A percentile compares a stretch with the other conserved stretches of the same genome.
Conservation (phyloP, 2,113 vertebrate genomes). For the Baryphthengus martii region DNA sequence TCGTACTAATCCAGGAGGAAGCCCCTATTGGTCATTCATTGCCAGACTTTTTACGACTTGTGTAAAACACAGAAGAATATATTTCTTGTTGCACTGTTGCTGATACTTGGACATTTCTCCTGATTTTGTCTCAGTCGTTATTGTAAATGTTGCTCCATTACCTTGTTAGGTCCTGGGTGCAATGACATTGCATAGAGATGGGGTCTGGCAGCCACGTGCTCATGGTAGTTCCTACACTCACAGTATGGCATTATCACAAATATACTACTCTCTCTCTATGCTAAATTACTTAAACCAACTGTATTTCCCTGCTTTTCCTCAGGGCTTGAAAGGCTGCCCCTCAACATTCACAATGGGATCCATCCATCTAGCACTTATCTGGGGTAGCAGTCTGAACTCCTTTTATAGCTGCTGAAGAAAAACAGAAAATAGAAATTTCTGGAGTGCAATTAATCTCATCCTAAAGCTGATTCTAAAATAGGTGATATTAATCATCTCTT, state of each 20-base stretch:
- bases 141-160: not conserved
- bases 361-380: not conserved
- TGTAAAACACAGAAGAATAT: not conserved
- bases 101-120: not conserved
- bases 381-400: not conserved
- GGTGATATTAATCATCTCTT: conserved; percentile 2
- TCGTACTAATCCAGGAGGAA: not conserved
- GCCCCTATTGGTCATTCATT: not conserved
- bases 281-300: not conserved
- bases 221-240: not conserved
- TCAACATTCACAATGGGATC: not conserved
- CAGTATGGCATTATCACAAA: not conserved
- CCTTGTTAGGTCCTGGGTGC: not conserved
- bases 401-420: not conserved
- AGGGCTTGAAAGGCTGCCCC: not conserved
- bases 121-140: not conserved
- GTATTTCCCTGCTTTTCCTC: not conserved
- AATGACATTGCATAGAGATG: not conserved
- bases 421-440: not conserved
- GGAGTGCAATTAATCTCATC: not conserved
- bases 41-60: not conserved
- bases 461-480: not conserved
- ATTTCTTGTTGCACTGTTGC: not conserved
- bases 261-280: not conserved
- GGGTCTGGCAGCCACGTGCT: not conserved